Evolutionary conservation across 2,797 vertebrate species (phyloP), one percentile per base, ranked within the genome.

Genomic region (Periparus ater): DNA sequence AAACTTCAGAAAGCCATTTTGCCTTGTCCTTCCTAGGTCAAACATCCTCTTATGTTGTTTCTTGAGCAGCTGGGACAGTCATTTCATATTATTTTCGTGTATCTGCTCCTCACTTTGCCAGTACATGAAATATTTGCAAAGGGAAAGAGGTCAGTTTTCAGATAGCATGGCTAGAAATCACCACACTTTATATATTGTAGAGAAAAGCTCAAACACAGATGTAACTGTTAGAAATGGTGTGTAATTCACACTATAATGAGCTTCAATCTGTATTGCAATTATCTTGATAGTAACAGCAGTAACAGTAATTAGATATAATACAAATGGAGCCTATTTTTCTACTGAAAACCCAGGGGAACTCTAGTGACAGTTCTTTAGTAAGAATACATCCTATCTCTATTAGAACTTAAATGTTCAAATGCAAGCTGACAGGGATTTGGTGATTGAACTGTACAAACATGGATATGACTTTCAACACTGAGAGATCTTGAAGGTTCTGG

Each of bases 1-100:
- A 54, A 91, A 68, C 30, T 85, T 74, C 32, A 80, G 66, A 92
- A 89, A 85, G 6, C 10, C 10, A 27, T 63, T 91, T 87, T 87
- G 57, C 16, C 26, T 74, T 76, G 67, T 50, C 51, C 58, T 91
- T 91, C 80, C 13, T 51, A 44, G 65, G 86, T 88, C 76, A 89
- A 83, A 63, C 4, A 30, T 66, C 61, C 44, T 70, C 21, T 12
- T 63, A n/a, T 0, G 1, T 18, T 66, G 9, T 60, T 86, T n/a
- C 76, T 72, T 85, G 74, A 95, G 75, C 93, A 96, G 86, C 72
- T 95, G 86, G 68, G 61, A 68, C 63, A 94, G 86, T 92, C n/a
- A 85, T 87, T 88, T 95, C n/a, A 3, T n/a, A 81, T 96, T 88
- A 91, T 90, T 89, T 82, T 94, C 7, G 0, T 77, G 17, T 68